phyloP scores from a whole-genome alignment of 2,113 vertebrate genomes.

The Ivindomyrus marchei region DNA sequence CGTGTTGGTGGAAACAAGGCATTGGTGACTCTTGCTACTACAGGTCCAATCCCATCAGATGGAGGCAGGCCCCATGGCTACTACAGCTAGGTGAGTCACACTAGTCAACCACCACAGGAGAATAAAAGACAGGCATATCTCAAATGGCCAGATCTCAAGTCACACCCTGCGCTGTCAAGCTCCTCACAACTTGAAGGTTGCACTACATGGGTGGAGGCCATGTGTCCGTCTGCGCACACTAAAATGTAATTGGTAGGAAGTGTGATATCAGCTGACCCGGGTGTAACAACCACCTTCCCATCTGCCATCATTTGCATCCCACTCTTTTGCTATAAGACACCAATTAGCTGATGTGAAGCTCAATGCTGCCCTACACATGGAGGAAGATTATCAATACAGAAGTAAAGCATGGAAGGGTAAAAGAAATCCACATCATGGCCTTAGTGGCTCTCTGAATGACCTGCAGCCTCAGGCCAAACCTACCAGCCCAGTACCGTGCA shows the following conservation, averaged over 20 bases:
- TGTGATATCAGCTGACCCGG: constrained; percentile 31
- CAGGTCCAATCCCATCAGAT: neutral
- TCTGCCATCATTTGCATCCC: constrained; percentile 36
- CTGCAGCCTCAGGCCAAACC: neutral
- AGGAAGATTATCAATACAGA: neutral
- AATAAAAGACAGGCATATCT: neutral
- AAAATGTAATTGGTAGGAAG: constrained; percentile 32
- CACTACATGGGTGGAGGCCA: neutral
- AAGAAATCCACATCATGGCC: neutral
- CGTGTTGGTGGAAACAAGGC: neutral
- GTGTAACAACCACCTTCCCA: constrained; percentile 32
- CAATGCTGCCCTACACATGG: constrained; percentile 12
- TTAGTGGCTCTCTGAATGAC: neutral
- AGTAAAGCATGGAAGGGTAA: neutral
- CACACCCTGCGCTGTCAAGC: neutral
- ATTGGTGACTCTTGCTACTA: neutral
- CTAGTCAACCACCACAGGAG: neutral
- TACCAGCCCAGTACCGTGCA: neutral
- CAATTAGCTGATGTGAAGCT: constrained; percentile 32
- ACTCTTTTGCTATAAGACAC: constrained; percentile 27
- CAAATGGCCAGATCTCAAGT: neutral
- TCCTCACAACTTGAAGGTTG: neutral
- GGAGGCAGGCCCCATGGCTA: neutral
- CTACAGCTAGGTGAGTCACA: neutral
- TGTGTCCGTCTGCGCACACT: neutral